These are phyloP conservation scores for Zaprionus kolodkinae DNA, from an alignment of 1,140 invertebrate species.

Conservation along the genomic window DNA sequence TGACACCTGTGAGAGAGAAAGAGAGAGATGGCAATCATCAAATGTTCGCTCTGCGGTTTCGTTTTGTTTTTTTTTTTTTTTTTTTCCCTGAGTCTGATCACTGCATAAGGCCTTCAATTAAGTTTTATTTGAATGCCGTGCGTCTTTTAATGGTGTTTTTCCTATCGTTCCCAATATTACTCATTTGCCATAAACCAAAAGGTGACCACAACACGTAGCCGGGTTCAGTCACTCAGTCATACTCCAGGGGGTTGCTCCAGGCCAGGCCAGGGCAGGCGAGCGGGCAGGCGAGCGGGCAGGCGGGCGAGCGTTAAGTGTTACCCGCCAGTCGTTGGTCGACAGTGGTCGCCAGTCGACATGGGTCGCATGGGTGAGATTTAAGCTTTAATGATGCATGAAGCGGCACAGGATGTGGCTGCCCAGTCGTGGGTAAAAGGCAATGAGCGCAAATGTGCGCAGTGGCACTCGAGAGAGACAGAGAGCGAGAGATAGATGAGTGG, in stretches of 20 bases:
- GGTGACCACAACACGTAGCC: conserved; percentile 81
- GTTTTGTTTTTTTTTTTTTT: neutral
- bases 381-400: conserved; percentile 83
- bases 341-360: conserved; percentile 68
- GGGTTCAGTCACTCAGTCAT: conserved; percentile 22
- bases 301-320: conserved; percentile 73
- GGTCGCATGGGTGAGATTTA: conserved; percentile 81
- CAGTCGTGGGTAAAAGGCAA: conserved; percentile 82
- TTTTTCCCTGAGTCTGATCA: conserved; percentile 20
- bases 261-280: neutral
- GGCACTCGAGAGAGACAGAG: conserved; percentile 9
- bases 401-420: conserved; percentile 81
- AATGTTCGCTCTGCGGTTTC: conserved; percentile 54
- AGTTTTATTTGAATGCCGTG: conserved; percentile 81
- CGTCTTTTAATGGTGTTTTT: conserved; percentile 80
- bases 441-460: conserved; percentile 72
- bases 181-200: conserved; percentile 81
- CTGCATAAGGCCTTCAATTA: conserved; percentile 73
- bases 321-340: conserved; percentile 27
- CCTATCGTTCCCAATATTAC: conserved; percentile 69
- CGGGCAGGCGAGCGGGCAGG: conserved; percentile 19
- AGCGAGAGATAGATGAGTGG: neutral
- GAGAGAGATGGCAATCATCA: conserved; percentile 41
- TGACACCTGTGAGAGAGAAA: conserved; percentile 29
- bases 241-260: conserved; percentile 36